These are phyloP conservation scores for Galemys pyrenaicus DNA, from an alignment of 2,113 vertebrate genomes.

Conservation along the genomic window DNA sequence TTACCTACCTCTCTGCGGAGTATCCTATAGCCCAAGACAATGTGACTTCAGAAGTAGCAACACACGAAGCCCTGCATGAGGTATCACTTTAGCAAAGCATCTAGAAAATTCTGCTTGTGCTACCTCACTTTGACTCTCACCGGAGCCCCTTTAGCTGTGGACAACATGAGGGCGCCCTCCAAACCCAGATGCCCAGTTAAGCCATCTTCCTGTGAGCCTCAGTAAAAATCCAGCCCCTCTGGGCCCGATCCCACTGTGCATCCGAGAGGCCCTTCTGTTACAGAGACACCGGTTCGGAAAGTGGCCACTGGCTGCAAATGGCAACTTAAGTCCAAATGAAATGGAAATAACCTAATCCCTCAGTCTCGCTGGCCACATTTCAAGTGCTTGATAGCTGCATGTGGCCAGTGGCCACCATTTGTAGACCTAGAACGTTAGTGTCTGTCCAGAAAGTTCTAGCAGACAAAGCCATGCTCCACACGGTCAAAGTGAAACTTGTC, in stretches of 20 bases:
- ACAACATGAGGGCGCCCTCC: fast-evolving
- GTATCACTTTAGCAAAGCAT: neutral
- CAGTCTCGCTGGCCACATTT: no score
- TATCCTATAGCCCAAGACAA: neutral
- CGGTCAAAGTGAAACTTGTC: neutral
- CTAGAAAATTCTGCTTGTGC: neutral
- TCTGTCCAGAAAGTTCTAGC: neutral
- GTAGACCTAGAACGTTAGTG: neutral
- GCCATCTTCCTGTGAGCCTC: neutral
- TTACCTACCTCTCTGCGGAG: neutral
- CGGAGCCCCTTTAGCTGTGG: neutral
- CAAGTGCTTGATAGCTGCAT: fast-evolving
- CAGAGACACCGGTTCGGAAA: neutral
- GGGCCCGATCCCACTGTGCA: neutral
- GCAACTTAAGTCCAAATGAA: neutral
- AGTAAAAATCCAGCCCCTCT: neutral
- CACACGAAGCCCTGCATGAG: neutral
- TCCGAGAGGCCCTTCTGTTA: neutral
- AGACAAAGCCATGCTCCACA: neutral
- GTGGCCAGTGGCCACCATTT: neutral
- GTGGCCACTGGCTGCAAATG: neutral
- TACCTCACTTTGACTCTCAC: neutral
- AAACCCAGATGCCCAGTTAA: neutral
- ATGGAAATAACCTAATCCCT: neutral
- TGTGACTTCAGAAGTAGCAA: neutral